These are phyloP conservation scores for Caenorhabditis zanzibari DNA, from an alignment of 2,888 invertebrate species.

Conservation along the genomic window DNA sequence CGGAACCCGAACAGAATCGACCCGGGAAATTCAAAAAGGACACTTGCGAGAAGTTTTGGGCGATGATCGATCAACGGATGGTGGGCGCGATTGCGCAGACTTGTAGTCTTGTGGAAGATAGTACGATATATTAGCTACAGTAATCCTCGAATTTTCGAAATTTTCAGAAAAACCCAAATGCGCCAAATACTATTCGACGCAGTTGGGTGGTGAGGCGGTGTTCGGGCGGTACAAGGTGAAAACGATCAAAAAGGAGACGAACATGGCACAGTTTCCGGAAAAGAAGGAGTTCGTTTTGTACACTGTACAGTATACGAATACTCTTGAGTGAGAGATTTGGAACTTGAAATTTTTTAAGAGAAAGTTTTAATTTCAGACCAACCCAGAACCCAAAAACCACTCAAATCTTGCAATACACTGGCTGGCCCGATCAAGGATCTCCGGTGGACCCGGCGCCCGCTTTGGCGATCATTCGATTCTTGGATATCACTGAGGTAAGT, in stretches of 20 bases:
- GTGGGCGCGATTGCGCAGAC: neutral
- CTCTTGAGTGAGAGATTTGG: neutral
- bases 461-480: neutral
- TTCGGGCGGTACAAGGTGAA: neutral
- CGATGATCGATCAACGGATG: neutral
- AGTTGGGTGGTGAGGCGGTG: neutral
- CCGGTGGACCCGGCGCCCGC: neutral
- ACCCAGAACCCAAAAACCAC: too few relatives aligned
- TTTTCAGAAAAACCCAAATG: neutral
- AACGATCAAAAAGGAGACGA: neutral
- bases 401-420: neutral
- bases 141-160: too few relatives aligned
- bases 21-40: neutral
- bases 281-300: neutral
- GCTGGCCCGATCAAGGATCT: neutral
- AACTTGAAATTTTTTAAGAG: too few relatives aligned
- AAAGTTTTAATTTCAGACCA: too few relatives aligned
- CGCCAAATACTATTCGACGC: neutral
- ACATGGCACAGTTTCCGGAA: neutral
- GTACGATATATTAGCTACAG: too few relatives aligned
- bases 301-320: neutral
- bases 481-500: neutral
- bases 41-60: slow-evolving; percentile 8
- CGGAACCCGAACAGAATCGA: neutral
- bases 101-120: too few relatives aligned